Conservation (phyloP, 2,888 invertebrate species). For the Axea sp. region DNA sequence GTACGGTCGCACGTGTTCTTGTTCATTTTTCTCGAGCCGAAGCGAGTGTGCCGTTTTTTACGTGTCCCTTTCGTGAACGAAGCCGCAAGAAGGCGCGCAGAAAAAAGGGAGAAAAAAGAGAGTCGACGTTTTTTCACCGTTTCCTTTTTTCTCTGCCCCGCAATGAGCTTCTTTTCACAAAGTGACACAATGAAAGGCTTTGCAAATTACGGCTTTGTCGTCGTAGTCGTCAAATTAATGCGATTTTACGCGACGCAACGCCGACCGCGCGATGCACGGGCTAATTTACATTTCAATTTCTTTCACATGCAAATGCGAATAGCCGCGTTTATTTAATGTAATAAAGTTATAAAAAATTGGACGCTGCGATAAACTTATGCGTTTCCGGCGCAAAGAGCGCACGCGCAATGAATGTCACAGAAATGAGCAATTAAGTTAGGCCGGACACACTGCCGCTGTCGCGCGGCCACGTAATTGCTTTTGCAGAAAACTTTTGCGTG, state of each 20-base stretch:
- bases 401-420: conserved; percentile 66
- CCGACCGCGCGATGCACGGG: conserved; percentile 14
- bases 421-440: conserved; percentile 75
- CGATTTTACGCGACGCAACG: conserved; percentile 29
- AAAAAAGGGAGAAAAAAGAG: conserved; percentile 1
- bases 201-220: conserved; percentile 43
- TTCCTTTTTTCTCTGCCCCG: conserved; percentile 11
- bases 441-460: conserved; percentile 69
- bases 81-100: neutral
- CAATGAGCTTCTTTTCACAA: conserved; percentile 37
- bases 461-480: conserved; percentile 78
- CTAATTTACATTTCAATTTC: conserved; percentile 52
- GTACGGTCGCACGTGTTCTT: conserved; percentile 42
- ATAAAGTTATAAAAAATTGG: conserved; percentile 27
- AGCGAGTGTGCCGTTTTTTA: conserved; percentile 18
- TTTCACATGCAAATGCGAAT: conserved; percentile 24
- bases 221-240: conserved; percentile 38
- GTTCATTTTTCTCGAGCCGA: conserved; percentile 31
- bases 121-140: conserved; percentile 7
- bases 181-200: conserved; percentile 45
- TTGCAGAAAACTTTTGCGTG: conserved; percentile 78
- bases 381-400: conserved; percentile 18
- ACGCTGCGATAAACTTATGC: conserved; percentile 25
- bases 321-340: conserved; percentile 11
- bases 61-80: neutral